Evolutionary conservation across 2,797 vertebrate genomes (phyloP).

Genomic region (Percopsis omiscomaycus): DNA sequence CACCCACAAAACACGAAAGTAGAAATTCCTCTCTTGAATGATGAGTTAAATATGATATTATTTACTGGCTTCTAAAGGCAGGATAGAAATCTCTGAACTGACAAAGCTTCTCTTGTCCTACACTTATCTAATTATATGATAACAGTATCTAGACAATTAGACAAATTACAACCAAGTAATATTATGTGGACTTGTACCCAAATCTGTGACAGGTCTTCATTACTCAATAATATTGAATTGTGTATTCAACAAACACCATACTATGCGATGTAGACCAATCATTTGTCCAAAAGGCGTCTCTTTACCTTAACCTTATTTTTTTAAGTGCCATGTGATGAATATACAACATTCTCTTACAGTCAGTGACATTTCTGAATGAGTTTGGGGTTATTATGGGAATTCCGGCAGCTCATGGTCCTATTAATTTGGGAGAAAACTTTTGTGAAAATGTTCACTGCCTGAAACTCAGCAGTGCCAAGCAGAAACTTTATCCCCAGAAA

Average conservation of each 20-base stretch:
- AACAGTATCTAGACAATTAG: conserved; percentile 44
- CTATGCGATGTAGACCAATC: not conserved
- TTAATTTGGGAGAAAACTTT: conserved; percentile 43
- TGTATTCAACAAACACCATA: conserved; percentile 12
- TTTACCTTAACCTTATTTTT: conserved; percentile 22
- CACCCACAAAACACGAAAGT: too few relatives aligned
- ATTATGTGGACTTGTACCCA: conserved; percentile 18
- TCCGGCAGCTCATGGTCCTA: conserved; percentile 22
- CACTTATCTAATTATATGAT: too few relatives aligned
- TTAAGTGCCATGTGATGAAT: conserved; percentile 3
- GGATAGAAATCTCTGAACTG: too few relatives aligned
- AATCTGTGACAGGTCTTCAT: conserved; percentile 19
- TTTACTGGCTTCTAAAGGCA: too few relatives aligned
- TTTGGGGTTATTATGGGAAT: conserved; percentile 28
- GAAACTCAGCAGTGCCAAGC: conserved; percentile 20
- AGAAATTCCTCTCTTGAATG: too few relatives aligned
- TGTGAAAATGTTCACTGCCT: conserved; percentile 1
- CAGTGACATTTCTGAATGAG: conserved; percentile 36
- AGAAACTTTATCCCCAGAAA: conserved; percentile 4
- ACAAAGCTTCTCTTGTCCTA: too few relatives aligned
- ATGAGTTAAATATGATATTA: too few relatives aligned
- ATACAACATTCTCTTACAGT: conserved; percentile 8
- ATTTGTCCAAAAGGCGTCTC: too few relatives aligned
- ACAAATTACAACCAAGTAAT: conserved; percentile 27
- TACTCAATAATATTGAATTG: conserved; percentile 11